Percentiles rank a stretch among this genome's conserved stretches.
phyloP scores from a whole-genome alignment of 2,888 invertebrate species.

The Nemapogon koenigi region DNA sequence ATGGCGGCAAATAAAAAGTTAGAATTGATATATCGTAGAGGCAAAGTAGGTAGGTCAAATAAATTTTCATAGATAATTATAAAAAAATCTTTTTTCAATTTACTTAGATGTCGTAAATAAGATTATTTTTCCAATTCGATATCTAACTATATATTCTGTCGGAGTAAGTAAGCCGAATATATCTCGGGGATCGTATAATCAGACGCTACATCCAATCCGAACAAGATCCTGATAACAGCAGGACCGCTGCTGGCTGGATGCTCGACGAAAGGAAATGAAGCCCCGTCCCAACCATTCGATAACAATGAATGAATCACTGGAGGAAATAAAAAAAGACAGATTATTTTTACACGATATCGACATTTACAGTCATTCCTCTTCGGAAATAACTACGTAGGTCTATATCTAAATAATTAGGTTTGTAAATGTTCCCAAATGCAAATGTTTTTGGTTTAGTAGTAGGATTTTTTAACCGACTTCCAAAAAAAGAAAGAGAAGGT shows the following conservation, averaged over 20 bases:
- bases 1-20: no score
- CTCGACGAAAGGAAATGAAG: conserved; percentile 20
- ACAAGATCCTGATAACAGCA: conserved; percentile 21
- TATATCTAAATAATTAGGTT: no score
- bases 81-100: neutral
- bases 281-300: conserved; percentile 15
- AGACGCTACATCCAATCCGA: conserved; percentile 20
- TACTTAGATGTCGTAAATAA: neutral
- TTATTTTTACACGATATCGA: no score
- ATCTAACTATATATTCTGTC: neutral
- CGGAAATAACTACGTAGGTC: no score
- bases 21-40: no score
- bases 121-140: neutral
- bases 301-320: conserved; percentile 15
- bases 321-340: conserved; percentile 9
- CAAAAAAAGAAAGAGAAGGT: no score
- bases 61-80: neutral
- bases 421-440: no score
- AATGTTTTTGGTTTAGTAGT: no score
- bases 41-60: neutral
- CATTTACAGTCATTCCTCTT: no score
- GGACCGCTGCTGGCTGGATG: conserved; percentile 16
- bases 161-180: conserved; percentile 12
- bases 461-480: no score
- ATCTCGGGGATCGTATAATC: conserved; percentile 22